Evolutionary conservation across 2,113 vertebrate species (phyloP).

Genomic region (Neopipo cinnamomea): DNA sequence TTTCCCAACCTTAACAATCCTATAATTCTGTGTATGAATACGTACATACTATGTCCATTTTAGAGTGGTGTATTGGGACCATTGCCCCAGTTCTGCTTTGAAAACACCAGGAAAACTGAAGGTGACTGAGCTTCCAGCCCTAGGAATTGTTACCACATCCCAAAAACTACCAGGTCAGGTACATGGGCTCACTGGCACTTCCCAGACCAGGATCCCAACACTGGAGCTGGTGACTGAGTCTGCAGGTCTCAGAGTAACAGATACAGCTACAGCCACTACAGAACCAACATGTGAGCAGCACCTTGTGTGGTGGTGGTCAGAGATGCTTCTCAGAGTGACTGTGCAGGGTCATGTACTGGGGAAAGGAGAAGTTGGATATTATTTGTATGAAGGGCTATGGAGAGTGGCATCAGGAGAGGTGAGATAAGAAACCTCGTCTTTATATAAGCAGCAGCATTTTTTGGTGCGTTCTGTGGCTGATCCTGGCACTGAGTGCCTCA

Average conservation of each 20-base stretch:
- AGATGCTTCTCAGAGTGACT: background rate
- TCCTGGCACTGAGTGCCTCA: background rate
- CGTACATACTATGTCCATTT: accelerated
- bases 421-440: background rate
- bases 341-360: background rate
- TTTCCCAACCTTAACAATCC: background rate
- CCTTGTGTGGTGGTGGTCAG: accelerated
- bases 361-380: background rate
- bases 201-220: accelerated
- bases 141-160: accelerated
- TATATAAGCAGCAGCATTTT: background rate
- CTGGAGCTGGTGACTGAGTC: background rate
- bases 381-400: background rate
- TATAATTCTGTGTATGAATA: background rate
- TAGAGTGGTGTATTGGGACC: accelerated
- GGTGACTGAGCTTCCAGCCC: background rate
- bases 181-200: accelerated
- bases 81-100: background rate
- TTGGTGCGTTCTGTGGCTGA: background rate
- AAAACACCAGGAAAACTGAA: background rate
- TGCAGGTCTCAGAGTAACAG: background rate
- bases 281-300: background rate
- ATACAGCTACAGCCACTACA: background rate
- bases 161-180: accelerated
- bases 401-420: background rate